Percentiles rank a stretch among this genome's conserved stretches.
phyloP scores from a whole-genome alignment of 2,888 invertebrate genomes.

The Melinaea menophilus region DNA sequence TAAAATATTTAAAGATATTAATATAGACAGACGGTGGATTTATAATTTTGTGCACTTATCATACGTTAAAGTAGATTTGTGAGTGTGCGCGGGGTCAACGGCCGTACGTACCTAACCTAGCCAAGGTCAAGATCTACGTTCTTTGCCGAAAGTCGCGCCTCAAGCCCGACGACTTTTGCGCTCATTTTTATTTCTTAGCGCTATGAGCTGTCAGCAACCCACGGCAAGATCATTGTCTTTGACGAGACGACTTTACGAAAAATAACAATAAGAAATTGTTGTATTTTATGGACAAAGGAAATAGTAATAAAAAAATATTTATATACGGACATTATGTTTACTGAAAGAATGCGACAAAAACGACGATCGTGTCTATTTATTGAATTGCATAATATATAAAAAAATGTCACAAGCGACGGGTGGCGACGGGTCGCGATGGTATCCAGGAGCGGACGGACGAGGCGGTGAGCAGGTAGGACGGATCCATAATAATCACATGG shows the following conservation, averaged over 20 bases:
- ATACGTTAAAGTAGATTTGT: slow-evolving; percentile 17
- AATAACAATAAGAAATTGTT: too few species aligned
- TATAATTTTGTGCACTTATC: slow-evolving; percentile 18
- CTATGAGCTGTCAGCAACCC: not conserved
- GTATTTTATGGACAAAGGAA: too few species aligned
- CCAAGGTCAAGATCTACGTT: slow-evolving; percentile 36
- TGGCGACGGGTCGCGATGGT: not conserved
- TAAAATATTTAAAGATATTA: not conserved
- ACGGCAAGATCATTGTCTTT: slow-evolving; percentile 5
- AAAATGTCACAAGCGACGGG: not conserved
- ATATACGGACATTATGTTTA: too few species aligned
- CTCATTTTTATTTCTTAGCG: not conserved
- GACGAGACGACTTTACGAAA: too few species aligned
- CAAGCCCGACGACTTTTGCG: slow-evolving; percentile 7
- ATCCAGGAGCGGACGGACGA: slow-evolving; percentile 14
- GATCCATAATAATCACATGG: slow-evolving; percentile 35
- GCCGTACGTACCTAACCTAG: slow-evolving; percentile 35
- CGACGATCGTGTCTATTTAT: too few species aligned
- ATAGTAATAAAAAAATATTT: too few species aligned
- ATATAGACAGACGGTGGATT: slow-evolving; percentile 6
- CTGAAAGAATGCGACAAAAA: too few species aligned
- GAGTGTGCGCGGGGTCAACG: slow-evolving; percentile 30
- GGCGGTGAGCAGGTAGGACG: slow-evolving; percentile 21
- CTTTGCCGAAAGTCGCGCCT: slow-evolving; percentile 20
- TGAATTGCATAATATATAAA: too few species aligned